These are phyloP conservation scores for Pollicipes pollicipes DNA, from an alignment of 1,140 invertebrate genomes.

Conservation along the genomic window DNA sequence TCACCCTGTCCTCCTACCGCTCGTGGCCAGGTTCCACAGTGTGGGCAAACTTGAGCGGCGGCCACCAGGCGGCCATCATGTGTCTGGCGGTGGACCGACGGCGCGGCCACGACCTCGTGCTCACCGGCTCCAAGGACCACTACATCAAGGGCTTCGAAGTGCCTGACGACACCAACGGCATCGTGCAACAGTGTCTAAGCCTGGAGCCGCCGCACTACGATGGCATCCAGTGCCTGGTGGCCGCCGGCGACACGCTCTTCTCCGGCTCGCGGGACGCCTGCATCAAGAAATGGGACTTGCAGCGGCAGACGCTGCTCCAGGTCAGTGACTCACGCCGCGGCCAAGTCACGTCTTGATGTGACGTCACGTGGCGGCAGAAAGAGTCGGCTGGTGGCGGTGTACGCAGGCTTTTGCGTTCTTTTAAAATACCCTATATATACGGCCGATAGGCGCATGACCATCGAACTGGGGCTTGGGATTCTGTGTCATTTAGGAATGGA, in stretches of 20 bases:
- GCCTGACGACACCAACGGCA: slow-evolving; percentile 34
- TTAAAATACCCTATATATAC: too few species aligned
- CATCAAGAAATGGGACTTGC: slow-evolving; percentile 71
- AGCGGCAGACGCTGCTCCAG: slow-evolving; percentile 43
- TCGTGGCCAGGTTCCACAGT: slow-evolving; percentile 43
- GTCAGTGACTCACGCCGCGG: slow-evolving; percentile 26
- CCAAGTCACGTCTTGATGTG: too few species aligned
- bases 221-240: slow-evolving; percentile 60
- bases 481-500: too few species aligned
- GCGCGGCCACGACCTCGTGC: slow-evolving; percentile 32
- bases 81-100: slow-evolving; percentile 43
- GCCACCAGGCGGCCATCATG: slow-evolving; percentile 71
- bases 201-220: slow-evolving; percentile 80
- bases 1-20: too few species aligned
- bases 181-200: slow-evolving; percentile 43
- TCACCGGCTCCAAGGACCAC: slow-evolving; percentile 79
- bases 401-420: too few species aligned
- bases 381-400: neutral
- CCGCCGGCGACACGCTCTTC: slow-evolving; percentile 44
- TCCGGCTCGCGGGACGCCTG: slow-evolving; percentile 71
- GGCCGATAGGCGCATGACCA: too few species aligned
- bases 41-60: slow-evolving; percentile 59
- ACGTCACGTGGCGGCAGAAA: too few species aligned
- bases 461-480: too few species aligned
- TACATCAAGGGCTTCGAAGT: slow-evolving; percentile 52